Base-by-base conservation (phyloP, 2,888 invertebrate genomes). In the Lycocerus yunnanus region DNA sequence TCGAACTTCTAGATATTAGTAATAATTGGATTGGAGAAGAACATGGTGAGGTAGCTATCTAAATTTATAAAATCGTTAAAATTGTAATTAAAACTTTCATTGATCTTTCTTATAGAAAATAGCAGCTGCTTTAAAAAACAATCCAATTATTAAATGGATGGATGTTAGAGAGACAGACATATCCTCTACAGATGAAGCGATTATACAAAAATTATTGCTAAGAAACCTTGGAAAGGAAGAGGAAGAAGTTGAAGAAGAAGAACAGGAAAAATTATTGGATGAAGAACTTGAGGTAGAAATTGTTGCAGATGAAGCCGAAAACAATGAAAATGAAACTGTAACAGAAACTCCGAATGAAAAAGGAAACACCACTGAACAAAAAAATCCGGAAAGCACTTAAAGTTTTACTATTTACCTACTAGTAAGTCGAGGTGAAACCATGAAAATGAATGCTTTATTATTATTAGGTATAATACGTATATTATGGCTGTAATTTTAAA, bases 1-100 rank as follows among this genome's bases (percentile, higher is more conserved):
- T 92, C 70, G 88, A 87, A 68, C 86, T 87, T 79, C 84, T 91
- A 61, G 91, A 91, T 82, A 88, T 91, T 79, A 90, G 90, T 71
- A 89, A 89, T 72, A 91, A 91, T 83, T 88, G 90, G 85, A 87
- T 91, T 77, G 91, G 90, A 4, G 90, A 90, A 63, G 89, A 87
- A 66, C 89, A 90, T 2, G 90, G 90, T 74, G 78, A 82, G 71
- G 83, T 85, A 63, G 18, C 1, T 18, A 61, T 5, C 21, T 14
- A 16, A 16, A 13, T 15, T 2, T 58, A 14, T 59, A 59, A 11
- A 59, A 15, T 3, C 6, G 13, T 61, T 18, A 18, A 63, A 3
- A 18, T 15, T 3, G n/a, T 43, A 43, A n/a, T 43, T 2, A 5
- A n/a, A 43, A 18, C 3, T 5, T 11, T 59, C 3, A 5, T 68